phyloP scores from a whole-genome alignment of 2,113 vertebrate species.

The Delphinapterus leucas region DNA sequence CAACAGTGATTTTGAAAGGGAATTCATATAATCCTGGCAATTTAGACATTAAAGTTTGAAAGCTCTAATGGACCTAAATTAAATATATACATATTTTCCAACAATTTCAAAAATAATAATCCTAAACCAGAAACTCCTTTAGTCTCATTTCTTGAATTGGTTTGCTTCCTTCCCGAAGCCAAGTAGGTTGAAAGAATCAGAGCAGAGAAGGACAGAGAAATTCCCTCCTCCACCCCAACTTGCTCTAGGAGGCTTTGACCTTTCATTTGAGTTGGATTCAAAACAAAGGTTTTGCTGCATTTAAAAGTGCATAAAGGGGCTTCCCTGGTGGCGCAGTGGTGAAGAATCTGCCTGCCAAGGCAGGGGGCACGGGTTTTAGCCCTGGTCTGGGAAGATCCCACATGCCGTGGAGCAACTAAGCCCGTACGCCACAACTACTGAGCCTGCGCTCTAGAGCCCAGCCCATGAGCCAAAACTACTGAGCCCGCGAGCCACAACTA shows the following conservation, averaged over 20 bases:
- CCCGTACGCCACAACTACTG: no score
- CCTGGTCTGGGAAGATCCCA: no score
- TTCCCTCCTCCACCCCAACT: not conserved
- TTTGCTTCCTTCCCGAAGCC: not conserved
- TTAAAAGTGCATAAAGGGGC: not conserved
- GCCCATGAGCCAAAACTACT: no score
- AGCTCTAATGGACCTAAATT: conserved; percentile 43
- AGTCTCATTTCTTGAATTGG: not conserved
- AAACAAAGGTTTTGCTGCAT: not conserved
- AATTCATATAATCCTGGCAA: conserved; percentile 69
- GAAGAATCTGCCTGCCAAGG: no score
- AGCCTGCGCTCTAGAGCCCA: no score
- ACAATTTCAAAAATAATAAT: conserved; percentile 56
- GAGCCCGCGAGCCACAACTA: no score
- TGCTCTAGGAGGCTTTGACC: not conserved
- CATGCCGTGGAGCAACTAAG: no score
- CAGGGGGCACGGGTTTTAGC: no score
- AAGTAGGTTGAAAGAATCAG: not conserved
- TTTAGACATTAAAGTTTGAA: conserved; percentile 72
- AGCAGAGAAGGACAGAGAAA: not conserved
- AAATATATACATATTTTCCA: conserved; percentile 63
- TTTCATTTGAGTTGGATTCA: not conserved
- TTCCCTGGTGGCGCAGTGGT: no score
- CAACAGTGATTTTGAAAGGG: conserved; percentile 67
- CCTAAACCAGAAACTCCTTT: not conserved